Percentiles rank a stretch among this genome's conserved stretches.
phyloP scores from a whole-genome alignment of 2,113 vertebrate species.

The Capreolus pygargus region DNA sequence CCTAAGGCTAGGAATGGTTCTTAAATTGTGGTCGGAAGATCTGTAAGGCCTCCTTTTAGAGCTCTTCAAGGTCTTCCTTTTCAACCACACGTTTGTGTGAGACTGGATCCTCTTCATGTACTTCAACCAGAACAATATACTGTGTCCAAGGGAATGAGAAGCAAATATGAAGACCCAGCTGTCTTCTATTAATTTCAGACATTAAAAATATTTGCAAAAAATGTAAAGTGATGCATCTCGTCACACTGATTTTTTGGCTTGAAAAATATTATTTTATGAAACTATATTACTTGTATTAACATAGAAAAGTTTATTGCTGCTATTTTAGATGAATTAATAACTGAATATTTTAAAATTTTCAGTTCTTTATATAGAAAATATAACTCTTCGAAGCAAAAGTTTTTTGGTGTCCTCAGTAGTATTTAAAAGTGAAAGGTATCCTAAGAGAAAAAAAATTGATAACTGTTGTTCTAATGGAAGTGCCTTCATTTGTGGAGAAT shows the following conservation, averaged over 20 bases:
- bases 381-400: background rate
- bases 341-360: background rate
- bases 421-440: background rate
- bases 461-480: background rate
- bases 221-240: background rate
- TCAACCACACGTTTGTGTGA: background rate
- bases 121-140: background rate
- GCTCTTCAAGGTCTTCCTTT: background rate
- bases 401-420: background rate
- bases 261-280: background rate
- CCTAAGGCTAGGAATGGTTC: background rate
- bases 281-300: background rate
- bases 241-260: background rate
- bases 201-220: background rate
- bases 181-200: background rate
- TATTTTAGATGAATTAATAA: background rate
- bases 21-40: background rate
- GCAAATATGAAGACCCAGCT: background rate
- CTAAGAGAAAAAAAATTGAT: background rate
- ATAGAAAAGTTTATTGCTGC: background rate
- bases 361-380: background rate
- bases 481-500: background rate
- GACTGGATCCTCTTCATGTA: background rate
- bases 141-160: background rate
- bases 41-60: background rate